These are phyloP conservation scores for Rugalucina vietnamica DNA, from an alignment of 2,888 invertebrate genomes.

Conservation along the genomic window DNA sequence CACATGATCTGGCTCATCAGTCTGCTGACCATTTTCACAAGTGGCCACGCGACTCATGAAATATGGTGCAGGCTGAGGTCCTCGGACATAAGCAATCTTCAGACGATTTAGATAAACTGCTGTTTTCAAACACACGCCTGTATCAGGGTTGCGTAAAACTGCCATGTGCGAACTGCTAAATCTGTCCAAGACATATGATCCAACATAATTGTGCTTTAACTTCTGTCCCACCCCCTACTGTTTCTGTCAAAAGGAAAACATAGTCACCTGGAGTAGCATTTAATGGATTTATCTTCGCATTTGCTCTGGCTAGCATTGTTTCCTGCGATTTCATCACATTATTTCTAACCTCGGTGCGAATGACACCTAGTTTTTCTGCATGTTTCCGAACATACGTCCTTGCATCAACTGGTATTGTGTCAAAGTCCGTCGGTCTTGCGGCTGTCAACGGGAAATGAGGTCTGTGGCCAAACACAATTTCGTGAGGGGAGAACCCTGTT, in stretches of 20 bases:
- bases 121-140: neutral
- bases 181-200: constrained; percentile 23
- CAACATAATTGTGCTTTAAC: constrained; percentile 12
- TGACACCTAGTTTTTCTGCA: neutral
- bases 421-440: no score
- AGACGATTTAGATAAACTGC: constrained; percentile 36
- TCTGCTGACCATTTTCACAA: no score
- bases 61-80: constrained; percentile 18
- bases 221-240: constrained; percentile 23
- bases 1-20: no score
- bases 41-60: no score
- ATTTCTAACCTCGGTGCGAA: neutral
- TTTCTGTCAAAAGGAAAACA: constrained; percentile 11
- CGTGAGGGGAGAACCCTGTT: constrained; percentile 41
- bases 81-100: constrained; percentile 33
- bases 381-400: constrained; percentile 3
- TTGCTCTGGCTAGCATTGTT: constrained; percentile 23
- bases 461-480: constrained; percentile 39
- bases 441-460: constrained; percentile 34
- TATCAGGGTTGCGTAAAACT: neutral
- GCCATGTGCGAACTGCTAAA: constrained; percentile 16
- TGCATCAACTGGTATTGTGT: neutral
- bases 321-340: neutral
- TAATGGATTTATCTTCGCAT: constrained; percentile 11
- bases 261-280: constrained; percentile 16